Evolutionary conservation across 1,140 invertebrate species (phyloP).

Genomic region (Tetraneura akinire): DNA sequence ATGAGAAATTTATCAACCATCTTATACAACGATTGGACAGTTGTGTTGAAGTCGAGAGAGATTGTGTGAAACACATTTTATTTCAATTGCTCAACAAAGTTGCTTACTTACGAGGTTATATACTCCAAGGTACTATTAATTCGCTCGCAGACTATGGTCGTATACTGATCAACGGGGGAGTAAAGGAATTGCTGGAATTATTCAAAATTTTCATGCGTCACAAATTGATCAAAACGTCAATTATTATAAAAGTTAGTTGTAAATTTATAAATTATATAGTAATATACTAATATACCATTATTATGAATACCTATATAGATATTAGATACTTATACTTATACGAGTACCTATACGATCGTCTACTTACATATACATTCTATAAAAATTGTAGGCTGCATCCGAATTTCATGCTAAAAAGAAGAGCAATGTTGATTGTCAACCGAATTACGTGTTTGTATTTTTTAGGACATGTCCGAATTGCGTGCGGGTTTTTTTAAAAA

Average conservation of each 20-base stretch:
- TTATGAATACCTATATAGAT: too few species aligned
- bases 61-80: neutral
- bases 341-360: too few species aligned
- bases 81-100: neutral
- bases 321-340: too few species aligned
- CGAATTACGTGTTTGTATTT: too few species aligned
- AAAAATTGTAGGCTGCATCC: too few species aligned
- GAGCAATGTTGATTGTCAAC: too few species aligned
- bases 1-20: neutral
- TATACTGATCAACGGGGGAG: neutral
- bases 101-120: neutral
- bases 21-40: constrained; percentile 11
- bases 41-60: constrained; percentile 13
- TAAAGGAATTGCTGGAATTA: constrained; percentile 24
- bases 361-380: too few species aligned
- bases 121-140: neutral
- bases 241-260: constrained; percentile 4
- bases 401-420: too few species aligned
- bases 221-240: neutral
- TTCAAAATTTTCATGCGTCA: neutral
- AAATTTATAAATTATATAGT: too few species aligned
- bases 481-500: too few species aligned
- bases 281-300: too few species aligned
- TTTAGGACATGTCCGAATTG: too few species aligned
- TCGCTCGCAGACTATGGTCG: neutral